Conservation (phyloP, 2,113 vertebrate species). For the Engystomops pustulosus region DNA sequence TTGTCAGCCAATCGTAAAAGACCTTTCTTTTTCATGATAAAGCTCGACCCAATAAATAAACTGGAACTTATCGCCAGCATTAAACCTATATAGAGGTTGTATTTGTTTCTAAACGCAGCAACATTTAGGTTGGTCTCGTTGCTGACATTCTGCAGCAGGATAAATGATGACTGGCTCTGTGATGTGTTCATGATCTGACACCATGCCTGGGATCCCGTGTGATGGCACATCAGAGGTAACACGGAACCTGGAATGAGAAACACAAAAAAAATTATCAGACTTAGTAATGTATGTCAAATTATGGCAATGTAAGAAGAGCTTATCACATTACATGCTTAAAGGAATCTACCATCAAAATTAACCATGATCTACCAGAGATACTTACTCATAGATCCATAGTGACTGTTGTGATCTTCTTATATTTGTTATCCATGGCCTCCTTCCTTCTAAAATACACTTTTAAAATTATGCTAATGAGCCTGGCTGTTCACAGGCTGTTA, state of each 20-base stretch:
- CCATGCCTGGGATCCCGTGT: slow-evolving; percentile 66
- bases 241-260: slow-evolving; percentile 64
- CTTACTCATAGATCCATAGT: no score
- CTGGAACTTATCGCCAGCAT: slow-evolving; percentile 73
- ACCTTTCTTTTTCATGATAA: slow-evolving; percentile 83
- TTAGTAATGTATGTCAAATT: no score
- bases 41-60: slow-evolving; percentile 80
- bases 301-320: no score
- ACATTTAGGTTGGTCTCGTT: slow-evolving; percentile 63
- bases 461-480: no score
- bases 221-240: slow-evolving; percentile 66
- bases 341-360: no score
- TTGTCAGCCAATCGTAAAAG: slow-evolving; percentile 75
- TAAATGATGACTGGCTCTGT: slow-evolving; percentile 43
- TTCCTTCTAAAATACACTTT: no score
- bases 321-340: no score
- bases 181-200: slow-evolving; percentile 73
- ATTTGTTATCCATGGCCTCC: no score
- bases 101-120: slow-evolving; percentile 65
- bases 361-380: no score
- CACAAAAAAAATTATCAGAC: background rate
- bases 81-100: slow-evolving; percentile 73
- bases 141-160: slow-evolving; percentile 5
- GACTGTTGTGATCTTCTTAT: no score
- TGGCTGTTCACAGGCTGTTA: no score